Evolutionary conservation across 2,113 vertebrate species (phyloP).

Genomic region (Urocynchramus pylzowi): DNA sequence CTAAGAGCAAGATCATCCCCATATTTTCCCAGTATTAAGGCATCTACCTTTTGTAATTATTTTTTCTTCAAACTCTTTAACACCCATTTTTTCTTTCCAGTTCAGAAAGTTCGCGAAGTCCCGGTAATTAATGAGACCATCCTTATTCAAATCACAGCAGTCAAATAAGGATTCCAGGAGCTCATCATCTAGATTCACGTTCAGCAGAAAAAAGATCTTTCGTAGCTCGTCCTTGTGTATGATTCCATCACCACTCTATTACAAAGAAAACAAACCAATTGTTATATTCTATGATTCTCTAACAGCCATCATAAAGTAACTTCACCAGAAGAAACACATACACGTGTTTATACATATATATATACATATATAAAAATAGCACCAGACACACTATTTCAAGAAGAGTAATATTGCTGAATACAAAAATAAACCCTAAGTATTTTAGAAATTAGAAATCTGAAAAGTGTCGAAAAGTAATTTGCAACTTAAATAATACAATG

Average conservation of each 20-base stretch:
- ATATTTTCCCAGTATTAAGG: neutral
- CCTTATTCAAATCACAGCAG: conserved; percentile 81
- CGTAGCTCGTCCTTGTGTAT: conserved; percentile 80
- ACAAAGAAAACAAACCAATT: neutral
- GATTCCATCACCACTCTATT: conserved; percentile 79
- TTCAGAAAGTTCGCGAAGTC: conserved; percentile 89
- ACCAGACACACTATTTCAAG: neutral
- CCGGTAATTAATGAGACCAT: conserved; percentile 80
- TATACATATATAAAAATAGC: neutral
- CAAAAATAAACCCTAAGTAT: neutral
- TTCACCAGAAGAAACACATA: neutral
- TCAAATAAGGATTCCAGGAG: conserved; percentile 82
- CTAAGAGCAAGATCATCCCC: neutral
- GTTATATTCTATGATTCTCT: neutral
- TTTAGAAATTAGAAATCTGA: neutral
- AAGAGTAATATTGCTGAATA: neutral
- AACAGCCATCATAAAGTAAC: neutral
- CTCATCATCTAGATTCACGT: conserved; percentile 66
- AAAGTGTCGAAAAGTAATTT: neutral
- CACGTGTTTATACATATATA: fast-evolving
- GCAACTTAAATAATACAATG: neutral
- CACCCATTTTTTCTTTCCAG: conserved; percentile 84
- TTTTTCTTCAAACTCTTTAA: conserved; percentile 72
- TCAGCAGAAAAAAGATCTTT: conserved; percentile 75
- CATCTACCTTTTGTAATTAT: conserved; percentile 75